Evolutionary conservation across 2,888 invertebrate species (phyloP).

Genomic region (Archips xylosteana): DNA sequence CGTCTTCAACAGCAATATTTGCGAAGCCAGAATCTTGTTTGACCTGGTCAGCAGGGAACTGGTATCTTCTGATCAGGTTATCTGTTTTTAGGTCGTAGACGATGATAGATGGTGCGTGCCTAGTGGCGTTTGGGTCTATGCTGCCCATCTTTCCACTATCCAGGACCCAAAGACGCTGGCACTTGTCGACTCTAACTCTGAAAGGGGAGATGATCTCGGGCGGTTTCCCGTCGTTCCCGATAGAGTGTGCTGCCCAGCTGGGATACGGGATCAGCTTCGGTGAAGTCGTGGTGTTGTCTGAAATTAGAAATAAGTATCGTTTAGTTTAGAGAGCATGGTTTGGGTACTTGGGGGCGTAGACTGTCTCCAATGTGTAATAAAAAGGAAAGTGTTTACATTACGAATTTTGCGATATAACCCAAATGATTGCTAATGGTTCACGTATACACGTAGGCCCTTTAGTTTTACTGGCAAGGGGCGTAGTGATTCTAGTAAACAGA

Average conservation of each 20-base stretch:
- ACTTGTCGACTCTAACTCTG: conserved; percentile 90
- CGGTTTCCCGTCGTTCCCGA: conserved; percentile 73
- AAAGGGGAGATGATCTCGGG: conserved; percentile 91
- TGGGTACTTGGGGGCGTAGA: too few relatives aligned
- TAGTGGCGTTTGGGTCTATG: conserved; percentile 76
- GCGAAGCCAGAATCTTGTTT: conserved; percentile 89
- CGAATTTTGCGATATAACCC: too few relatives aligned
- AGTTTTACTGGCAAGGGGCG: too few relatives aligned
- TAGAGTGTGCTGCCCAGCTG: conserved; percentile 91
- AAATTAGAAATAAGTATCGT: conserved; percentile 54
- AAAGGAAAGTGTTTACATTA: too few relatives aligned
- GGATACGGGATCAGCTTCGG: conserved; percentile 92
- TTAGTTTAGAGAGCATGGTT: not conserved
- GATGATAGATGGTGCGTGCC: conserved; percentile 87
- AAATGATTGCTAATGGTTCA: too few relatives aligned
- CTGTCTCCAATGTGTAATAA: too few relatives aligned
- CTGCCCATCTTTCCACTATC: conserved; percentile 90
- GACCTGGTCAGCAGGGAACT: conserved; percentile 87
- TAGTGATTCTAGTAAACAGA: too few relatives aligned
- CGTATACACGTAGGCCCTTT: too few relatives aligned
- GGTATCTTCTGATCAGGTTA: conserved; percentile 87
- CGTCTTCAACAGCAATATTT: conserved; percentile 91
- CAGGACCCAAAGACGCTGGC: conserved; percentile 92
- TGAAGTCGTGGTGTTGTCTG: conserved; percentile 88
- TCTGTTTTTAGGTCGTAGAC: conserved; percentile 91